Base-by-base conservation (phyloP, 37 sponge, comb jelly and placozoan species). In the Chondrosia reniformis region DNA sequence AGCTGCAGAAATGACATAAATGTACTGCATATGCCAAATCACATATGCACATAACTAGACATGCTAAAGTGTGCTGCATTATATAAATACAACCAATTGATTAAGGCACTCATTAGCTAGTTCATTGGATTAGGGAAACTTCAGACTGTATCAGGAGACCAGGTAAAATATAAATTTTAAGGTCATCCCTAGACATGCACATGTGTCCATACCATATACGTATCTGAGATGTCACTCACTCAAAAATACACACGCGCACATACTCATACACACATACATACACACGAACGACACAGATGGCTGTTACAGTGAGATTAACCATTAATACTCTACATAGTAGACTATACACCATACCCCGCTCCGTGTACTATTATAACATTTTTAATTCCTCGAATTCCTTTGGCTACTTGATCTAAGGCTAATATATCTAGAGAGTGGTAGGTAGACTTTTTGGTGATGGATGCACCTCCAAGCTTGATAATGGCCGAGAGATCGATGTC, bases 381-480 rank as follows among this genome's bases (percentile, higher is more conserved):
- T 6, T 40, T 13, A 13, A 69, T 24, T 15, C 72, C 72, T 39
- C 42, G 24, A 44, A 69, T 24, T 34, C 44, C 72, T 69, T 34
- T 24, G 44, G 42, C 22, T 39, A 44, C 72, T 10, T 8, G 38
- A 69, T 41, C n/a, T 6, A 69, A 24, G 1, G 72, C 72, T 43
- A 24, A 24, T 69, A 24, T 30, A 44, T 69, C 42, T 21, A 69
- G 22, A n/a, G 72, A 43, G 39, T 40, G 41, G 9, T 34, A 69
- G n/a, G 39, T 44, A 10, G 17, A 43, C 72, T 69, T 69, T 7
- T 69, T 69, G n/a, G 72, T 69, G n/a, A 69, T 24, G 44, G 44
- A 69, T 36, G 72, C 72, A 1, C 72, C 72, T 21, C 72, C 72
- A 34, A 69, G 42, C 43, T 69, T 69, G 21, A 69, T 44, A 69